These are phyloP conservation scores for Hormaphis cornu DNA, from an alignment of 1,140 invertebrate genomes.

Conservation along the genomic window DNA sequence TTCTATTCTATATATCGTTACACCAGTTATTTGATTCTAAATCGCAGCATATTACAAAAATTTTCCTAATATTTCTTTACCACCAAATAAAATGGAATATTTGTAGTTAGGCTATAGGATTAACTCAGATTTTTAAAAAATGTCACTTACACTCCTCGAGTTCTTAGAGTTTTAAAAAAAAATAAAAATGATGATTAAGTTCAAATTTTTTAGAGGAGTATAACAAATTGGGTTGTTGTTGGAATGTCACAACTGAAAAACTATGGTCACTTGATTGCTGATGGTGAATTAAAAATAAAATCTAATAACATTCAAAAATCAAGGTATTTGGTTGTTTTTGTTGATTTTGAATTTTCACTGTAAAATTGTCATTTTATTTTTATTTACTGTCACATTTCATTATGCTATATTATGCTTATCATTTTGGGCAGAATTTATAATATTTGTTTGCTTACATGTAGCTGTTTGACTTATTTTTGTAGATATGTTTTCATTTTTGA, in stretches of 20 bases:
- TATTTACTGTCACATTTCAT: neutral
- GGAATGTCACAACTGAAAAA: slow-evolving; percentile 69
- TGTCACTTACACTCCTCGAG: no score
- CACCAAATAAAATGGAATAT: no score
- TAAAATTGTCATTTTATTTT: neutral
- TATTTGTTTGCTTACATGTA: slow-evolving; percentile 27
- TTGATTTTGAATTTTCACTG: neutral
- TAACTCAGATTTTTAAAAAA: no score
- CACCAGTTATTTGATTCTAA: no score
- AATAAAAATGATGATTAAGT: neutral
- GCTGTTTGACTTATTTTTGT: slow-evolving; percentile 37
- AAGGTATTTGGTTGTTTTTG: slow-evolving; percentile 42
- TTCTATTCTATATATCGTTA: no score
- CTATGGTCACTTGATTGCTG: slow-evolving; percentile 81
- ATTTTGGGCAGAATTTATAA: neutral
- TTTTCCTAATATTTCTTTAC: no score
- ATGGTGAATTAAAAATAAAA: slow-evolving; percentile 88
- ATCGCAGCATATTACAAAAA: no score
- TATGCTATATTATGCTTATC: neutral
- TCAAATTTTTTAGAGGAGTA: slow-evolving; percentile 53
- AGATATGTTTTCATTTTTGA: slow-evolving; percentile 95
- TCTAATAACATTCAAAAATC: slow-evolving; percentile 78
- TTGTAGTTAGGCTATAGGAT: neutral
- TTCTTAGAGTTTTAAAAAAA: no score
- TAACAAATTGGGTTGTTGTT: slow-evolving; percentile 69